These are phyloP conservation scores for Crossaster papposus DNA, from an alignment of 53 echinoderm and acorn worm species.

Conservation along the genomic window DNA sequence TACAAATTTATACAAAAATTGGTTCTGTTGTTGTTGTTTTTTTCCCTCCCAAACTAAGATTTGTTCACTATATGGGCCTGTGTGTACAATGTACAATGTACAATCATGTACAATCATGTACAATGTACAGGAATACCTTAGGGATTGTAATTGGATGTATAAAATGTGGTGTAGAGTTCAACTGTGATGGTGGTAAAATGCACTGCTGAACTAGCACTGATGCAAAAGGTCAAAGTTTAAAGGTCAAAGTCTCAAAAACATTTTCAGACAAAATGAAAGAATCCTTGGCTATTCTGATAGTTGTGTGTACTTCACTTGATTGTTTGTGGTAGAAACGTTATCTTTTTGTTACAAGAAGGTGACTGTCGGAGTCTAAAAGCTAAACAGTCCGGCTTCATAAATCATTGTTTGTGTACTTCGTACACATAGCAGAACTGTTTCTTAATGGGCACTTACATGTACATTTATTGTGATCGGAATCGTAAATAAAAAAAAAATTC, in stretches of 20 bases:
- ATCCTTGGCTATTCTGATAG: neutral
- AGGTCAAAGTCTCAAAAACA: slow-evolving; percentile 9
- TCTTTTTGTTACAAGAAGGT: slow-evolving; percentile 20
- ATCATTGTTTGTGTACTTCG: slow-evolving; percentile 44
- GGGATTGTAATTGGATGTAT: neutral
- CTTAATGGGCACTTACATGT: slow-evolving; percentile 48
- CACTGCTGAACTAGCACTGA: neutral
- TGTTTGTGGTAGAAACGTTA: slow-evolving; percentile 24
- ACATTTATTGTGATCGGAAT: slow-evolving; percentile 49
- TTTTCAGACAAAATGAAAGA: neutral
- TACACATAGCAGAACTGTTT: slow-evolving; percentile 43
- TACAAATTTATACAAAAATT: neutral
- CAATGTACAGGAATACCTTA: neutral
- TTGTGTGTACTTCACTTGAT: neutral
- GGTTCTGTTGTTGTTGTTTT: neutral
- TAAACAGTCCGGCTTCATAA: slow-evolving; percentile 42
- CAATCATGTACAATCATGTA: neutral
- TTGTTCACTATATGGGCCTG: neutral
- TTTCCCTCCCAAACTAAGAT: neutral
- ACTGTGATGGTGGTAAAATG: neutral
- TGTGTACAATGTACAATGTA: neutral
- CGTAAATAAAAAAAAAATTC: slow-evolving; percentile 34
- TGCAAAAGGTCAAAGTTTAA: slow-evolving; percentile 50
- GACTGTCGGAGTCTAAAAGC: slow-evolving; percentile 13
- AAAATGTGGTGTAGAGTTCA: neutral